These are phyloP conservation scores for Albula glossodonta DNA, from an alignment of 2,113 vertebrate genomes.

Conservation along the genomic window DNA sequence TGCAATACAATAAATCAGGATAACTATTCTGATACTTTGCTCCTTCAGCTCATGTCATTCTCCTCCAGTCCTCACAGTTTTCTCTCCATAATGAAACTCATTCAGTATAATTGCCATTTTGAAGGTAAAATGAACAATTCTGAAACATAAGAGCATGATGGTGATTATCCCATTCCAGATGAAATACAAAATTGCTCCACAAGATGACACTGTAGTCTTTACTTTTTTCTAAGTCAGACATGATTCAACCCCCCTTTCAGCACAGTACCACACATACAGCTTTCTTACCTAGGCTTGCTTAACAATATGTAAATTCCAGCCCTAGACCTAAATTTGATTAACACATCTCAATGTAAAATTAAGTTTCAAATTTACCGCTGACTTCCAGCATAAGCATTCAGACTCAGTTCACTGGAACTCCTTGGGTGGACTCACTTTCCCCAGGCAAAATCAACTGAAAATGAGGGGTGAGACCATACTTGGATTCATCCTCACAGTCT, in stretches of 20 bases:
- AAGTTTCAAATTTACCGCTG: not conserved
- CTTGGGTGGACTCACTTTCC: not conserved
- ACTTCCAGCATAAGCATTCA: not conserved
- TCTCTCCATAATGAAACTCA: too few relatives aligned
- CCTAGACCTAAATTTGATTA: not conserved
- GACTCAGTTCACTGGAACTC: not conserved
- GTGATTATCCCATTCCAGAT: not conserved
- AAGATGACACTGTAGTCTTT: constrained; percentile 5
- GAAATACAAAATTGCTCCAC: constrained; percentile 2
- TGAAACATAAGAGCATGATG: not conserved
- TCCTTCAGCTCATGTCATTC: too few relatives aligned
- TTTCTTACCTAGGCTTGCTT: not conserved
- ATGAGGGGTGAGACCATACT: not conserved
- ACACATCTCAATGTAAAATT: not conserved
- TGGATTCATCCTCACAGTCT: not conserved
- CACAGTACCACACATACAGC: not conserved
- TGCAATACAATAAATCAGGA: too few relatives aligned
- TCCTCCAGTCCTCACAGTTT: too few relatives aligned
- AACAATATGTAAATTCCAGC: not conserved
- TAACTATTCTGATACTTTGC: too few relatives aligned
- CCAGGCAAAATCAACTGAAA: not conserved
- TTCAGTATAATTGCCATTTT: too few relatives aligned
- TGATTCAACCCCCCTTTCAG: not conserved
- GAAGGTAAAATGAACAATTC: too few relatives aligned
- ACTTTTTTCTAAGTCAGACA: not conserved